Conservation (phyloP, 2,888 invertebrate species). For the Leucophenga maculata region DNA sequence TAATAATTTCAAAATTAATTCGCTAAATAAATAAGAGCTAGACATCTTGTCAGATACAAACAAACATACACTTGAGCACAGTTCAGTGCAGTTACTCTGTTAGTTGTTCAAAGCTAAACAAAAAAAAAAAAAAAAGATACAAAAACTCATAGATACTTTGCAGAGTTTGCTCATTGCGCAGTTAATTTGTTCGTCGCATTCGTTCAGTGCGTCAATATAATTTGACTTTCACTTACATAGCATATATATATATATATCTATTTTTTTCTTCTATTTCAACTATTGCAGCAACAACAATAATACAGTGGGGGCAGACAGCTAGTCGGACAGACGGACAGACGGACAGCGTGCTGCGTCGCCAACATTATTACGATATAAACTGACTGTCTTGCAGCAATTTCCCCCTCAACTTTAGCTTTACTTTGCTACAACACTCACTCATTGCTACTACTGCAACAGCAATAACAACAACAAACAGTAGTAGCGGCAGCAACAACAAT, state of each 20-base stretch:
- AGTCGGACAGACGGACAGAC: background rate
- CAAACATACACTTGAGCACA: background rate
- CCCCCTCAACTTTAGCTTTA: background rate
- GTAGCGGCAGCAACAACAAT: background rate
- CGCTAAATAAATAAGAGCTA: constrained; percentile 46
- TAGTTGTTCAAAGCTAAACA: constrained; percentile 2
- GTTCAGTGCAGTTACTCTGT: constrained; percentile 1
- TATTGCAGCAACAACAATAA: constrained; percentile 12
- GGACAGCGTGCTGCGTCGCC: background rate
- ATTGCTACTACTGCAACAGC: constrained; percentile 14
- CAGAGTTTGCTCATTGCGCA: constrained; percentile 59
- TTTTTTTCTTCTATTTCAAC: background rate
- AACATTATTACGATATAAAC: constrained; percentile 16
- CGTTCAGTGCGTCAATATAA: constrained; percentile 64
- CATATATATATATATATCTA: background rate
- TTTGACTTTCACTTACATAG: constrained; percentile 61
- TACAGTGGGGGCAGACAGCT: background rate
- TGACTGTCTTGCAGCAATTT: background rate
- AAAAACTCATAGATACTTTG: constrained; percentile 8
- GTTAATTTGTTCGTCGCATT: constrained; percentile 64
- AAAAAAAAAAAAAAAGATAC: background rate
- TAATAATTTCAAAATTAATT: constrained; percentile 45
- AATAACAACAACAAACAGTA: constrained; percentile 43
- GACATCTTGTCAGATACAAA: background rate
- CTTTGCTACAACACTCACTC: background rate